These are phyloP conservation scores for Rana temporaria DNA, from an alignment of 2,113 vertebrate species.

Conservation along the genomic window DNA sequence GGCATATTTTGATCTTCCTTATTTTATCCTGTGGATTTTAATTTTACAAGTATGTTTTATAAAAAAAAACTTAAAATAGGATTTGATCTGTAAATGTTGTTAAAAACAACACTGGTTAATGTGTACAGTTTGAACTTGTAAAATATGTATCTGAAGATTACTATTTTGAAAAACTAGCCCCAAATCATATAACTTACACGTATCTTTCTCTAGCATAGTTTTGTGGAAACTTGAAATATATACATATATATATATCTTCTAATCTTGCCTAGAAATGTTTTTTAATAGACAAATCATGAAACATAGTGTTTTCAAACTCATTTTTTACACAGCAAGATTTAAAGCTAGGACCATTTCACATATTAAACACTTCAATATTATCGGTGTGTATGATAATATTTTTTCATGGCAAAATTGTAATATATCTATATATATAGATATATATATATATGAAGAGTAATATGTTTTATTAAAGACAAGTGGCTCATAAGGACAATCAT, in stretches of 20 bases:
- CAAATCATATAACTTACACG: conserved; percentile 65
- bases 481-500: conserved; percentile 66
- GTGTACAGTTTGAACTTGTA: conserved; percentile 83
- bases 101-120: conserved; percentile 75
- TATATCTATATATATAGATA: conserved; percentile 57
- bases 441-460: conserved; percentile 60
- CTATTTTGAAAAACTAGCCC: conserved; percentile 75
- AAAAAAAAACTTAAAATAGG: conserved; percentile 48
- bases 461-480: conserved; percentile 67
- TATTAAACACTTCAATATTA: conserved; percentile 67
- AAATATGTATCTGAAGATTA: conserved; percentile 78
- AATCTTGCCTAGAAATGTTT: conserved; percentile 73
- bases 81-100: conserved; percentile 66
- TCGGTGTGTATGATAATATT: conserved; percentile 70
- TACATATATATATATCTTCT: conserved; percentile 69
- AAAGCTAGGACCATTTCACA: conserved; percentile 66
- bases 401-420: conserved; percentile 69
- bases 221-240: conserved; percentile 65
- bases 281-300: conserved; percentile 66
- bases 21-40: conserved; percentile 77
- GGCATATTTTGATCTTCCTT: conserved; percentile 71
- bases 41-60: conserved; percentile 77
- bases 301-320: conserved; percentile 64
- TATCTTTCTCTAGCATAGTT: conserved; percentile 74
- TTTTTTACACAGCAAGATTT: conserved; percentile 64